phyloP scores from a whole-genome alignment of 1,140 invertebrate species.

The Drosophila kepulauana region DNA sequence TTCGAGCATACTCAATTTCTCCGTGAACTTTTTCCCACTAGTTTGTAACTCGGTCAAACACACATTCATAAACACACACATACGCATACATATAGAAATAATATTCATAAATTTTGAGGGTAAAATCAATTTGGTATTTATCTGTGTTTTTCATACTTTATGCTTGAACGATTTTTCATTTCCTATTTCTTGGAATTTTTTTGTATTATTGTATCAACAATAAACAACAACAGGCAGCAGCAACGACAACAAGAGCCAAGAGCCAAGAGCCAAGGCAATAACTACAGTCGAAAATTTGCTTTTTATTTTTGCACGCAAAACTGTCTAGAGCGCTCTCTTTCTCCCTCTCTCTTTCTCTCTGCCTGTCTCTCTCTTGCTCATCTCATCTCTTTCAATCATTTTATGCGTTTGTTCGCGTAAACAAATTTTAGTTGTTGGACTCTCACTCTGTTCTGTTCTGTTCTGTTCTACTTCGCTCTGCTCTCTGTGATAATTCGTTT shows the following conservation, averaged over 20 bases:
- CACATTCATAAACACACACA: not conserved
- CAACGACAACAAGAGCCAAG: conserved; percentile 12
- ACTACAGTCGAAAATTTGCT: conserved; percentile 39
- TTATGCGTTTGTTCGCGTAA: conserved; percentile 51
- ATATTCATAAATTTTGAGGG: conserved; percentile 37
- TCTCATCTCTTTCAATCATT: conserved; percentile 8
- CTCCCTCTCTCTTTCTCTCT: not conserved
- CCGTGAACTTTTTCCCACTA: conserved; percentile 2
- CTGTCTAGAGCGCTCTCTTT: conserved; percentile 16
- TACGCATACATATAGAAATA: not conserved
- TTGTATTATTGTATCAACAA: conserved; percentile 59
- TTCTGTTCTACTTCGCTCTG: not conserved
- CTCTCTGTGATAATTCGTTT: conserved; percentile 66
- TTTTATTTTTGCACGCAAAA: conserved; percentile 55
- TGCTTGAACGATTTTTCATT: conserved; percentile 79
- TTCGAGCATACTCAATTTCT: not conserved
- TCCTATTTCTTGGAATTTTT: conserved; percentile 61
- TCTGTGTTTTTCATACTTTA: conserved; percentile 77
- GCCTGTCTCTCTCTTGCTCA: not conserved
- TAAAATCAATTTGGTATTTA: conserved; percentile 70
- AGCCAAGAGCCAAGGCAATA: conserved; percentile 16
- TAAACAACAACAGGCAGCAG: conserved; percentile 51
- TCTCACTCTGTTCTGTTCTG: too few species aligned
- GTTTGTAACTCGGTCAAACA: conserved; percentile 16
- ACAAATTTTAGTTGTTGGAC: conserved; percentile 57